Base-by-base conservation (phyloP, 1,140 invertebrate genomes). In the Chlorops oryzae region DNA sequence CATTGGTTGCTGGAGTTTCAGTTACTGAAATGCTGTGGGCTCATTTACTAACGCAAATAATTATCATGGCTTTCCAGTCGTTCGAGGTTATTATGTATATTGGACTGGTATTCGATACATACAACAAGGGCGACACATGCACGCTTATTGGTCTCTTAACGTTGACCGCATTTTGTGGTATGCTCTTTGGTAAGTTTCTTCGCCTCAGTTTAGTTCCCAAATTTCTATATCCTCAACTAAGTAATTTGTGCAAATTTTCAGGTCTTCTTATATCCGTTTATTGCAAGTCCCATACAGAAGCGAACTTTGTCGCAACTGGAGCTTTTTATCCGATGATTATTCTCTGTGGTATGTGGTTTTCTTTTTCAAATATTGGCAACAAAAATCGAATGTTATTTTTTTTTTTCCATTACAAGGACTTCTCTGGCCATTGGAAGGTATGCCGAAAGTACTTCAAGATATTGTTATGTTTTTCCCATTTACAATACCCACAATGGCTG, bases 361-460 rank as follows among this genome's bases (percentile, higher is more conserved):
- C 13, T 12, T 39, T 39, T 13, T 7, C 17, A 17, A 39, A 28
- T n/a, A 9, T 40, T 55, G 48, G 50, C 52, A 10, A 10, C 28
- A 12, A 18, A 21, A 2, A 35, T 3, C 21, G 13, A 20, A n/a
- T 15, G 4, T 51, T 17, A 20, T 32, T 13, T 13, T 23, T 51
- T 61, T 72, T 66, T 18, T 70, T n/a, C n/a, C n/a, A n/a, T n/a
- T n/a, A n/a, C n/a, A n/a, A 89, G 90, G 90, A 55, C 81, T 88
- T n/a, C 77, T 95, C 15, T 96, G 92, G 92, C 92, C 92, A 0
- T 55, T 91, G n/a, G 88, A 95, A 70, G 83, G 81, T 6, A 86
- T 87, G 81, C 80, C 83, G 2, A 54, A 56, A 13, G 58, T 65
- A 1, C 62, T 88, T 1, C 70, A 75, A 20, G 76, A 75, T 47